Conservation (phyloP, 2,888 invertebrate genomes). For the Ectemnius lituratus region DNA sequence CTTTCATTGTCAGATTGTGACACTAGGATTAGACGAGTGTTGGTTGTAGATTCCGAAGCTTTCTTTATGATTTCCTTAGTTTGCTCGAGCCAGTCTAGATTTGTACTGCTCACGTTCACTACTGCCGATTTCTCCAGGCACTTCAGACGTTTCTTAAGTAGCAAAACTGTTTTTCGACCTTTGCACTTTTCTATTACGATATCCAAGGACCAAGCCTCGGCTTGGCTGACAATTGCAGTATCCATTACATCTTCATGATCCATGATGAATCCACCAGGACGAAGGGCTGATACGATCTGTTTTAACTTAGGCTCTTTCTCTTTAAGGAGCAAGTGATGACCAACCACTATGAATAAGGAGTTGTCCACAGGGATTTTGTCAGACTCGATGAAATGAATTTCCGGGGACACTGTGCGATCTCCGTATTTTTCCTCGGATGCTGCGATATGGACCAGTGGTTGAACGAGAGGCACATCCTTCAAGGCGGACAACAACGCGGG, state of each 20-base stretch:
- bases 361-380: conserved; percentile 81
- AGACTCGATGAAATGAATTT: conserved; percentile 81
- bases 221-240: background rate
- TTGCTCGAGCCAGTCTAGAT: conserved; percentile 74
- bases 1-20: conserved; percentile 82
- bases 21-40: conserved; percentile 82
- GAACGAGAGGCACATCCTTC: conserved; percentile 84
- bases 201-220: conserved; percentile 43
- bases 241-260: conserved; percentile 57
- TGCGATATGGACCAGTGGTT: conserved; percentile 83
- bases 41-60: conserved; percentile 77
- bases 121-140: conserved; percentile 64
- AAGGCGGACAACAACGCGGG: conserved; percentile 81
- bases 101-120: conserved; percentile 64
- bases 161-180: conserved; percentile 49
- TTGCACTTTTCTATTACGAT: conserved; percentile 65
- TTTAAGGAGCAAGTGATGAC: conserved; percentile 79
- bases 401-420: conserved; percentile 78
- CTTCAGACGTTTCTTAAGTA: conserved; percentile 60
- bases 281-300: conserved; percentile 43
- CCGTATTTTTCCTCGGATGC: conserved; percentile 71
- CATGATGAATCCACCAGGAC: conserved; percentile 66
- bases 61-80: conserved; percentile 61
- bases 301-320: conserved; percentile 35
- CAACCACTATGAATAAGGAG: conserved; percentile 79